Conservation (phyloP, 2,888 invertebrate genomes). For the Drosophila acutilabella region DNA sequence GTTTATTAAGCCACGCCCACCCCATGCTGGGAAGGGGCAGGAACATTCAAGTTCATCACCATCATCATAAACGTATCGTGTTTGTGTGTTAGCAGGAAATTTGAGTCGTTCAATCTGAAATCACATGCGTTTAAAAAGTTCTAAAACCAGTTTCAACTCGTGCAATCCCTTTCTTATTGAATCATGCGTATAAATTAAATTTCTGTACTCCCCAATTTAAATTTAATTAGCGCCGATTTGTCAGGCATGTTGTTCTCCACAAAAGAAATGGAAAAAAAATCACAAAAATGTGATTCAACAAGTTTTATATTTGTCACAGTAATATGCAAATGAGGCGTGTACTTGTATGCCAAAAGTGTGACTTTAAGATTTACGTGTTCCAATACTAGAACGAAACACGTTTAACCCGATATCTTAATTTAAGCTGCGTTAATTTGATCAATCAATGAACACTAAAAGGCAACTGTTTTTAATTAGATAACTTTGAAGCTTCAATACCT, state of each 20-base stretch:
- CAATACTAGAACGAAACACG: constrained; percentile 43
- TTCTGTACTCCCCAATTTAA: constrained; percentile 42
- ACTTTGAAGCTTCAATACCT: constrained; percentile 24
- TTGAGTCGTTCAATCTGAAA: constrained; percentile 27
- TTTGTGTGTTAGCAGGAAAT: constrained; percentile 40
- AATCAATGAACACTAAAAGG: constrained; percentile 54
- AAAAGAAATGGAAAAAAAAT: constrained; percentile 6
- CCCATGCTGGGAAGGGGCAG: constrained; percentile 15
- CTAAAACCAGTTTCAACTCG: constrained; percentile 56
- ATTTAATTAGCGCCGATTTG: constrained; percentile 56
- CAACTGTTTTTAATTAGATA: constrained; percentile 45
- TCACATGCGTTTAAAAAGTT: constrained; percentile 44
- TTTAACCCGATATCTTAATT: constrained; percentile 55
- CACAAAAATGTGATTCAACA: constrained; percentile 56
- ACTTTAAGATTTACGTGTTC: constrained; percentile 52
- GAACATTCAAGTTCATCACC: constrained; percentile 25
- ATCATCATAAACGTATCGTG: constrained; percentile 32
- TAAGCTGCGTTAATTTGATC: constrained; percentile 62
- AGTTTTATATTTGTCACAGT: constrained; percentile 40
- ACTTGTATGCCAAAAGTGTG: constrained; percentile 62
- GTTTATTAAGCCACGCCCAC: constrained; percentile 66
- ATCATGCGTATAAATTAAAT: constrained; percentile 60
- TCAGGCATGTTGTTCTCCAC: constrained; percentile 14
- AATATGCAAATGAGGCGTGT: constrained; percentile 44
- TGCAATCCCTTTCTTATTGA: constrained; percentile 45